These are phyloP conservation scores for Augochlora pura DNA, from an alignment of 1,140 invertebrate genomes.

Conservation along the genomic window DNA sequence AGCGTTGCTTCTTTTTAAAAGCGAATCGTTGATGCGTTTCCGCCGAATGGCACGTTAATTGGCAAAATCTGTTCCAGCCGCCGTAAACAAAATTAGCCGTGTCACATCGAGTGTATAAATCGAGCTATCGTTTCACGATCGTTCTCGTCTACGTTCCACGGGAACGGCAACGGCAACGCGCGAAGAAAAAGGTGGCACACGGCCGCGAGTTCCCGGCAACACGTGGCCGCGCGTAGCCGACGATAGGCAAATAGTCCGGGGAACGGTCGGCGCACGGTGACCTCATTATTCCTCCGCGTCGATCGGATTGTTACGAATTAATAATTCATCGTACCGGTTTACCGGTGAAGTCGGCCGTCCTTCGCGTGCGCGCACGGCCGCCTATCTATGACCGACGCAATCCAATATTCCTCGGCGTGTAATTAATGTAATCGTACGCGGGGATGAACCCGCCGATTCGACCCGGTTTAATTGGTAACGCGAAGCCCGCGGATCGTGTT, in stretches of 20 bases:
- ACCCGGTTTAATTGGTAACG: not conserved
- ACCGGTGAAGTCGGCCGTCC: not conserved
- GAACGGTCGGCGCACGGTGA: slow-evolving; percentile 9
- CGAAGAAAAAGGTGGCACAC: not conserved
- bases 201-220: not conserved
- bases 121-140: no score
- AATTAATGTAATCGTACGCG: slow-evolving; percentile 4
- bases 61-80: no score
- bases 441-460: not conserved
- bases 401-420: not conserved
- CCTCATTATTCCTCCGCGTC: slow-evolving; percentile 23
- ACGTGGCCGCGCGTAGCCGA: slow-evolving; percentile 3
- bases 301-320: slow-evolving; percentile 37
- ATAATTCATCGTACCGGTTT: slow-evolving; percentile 26
- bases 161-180: no score
- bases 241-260: slow-evolving; percentile 32
- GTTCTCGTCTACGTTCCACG: not conserved
- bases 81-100: no score
- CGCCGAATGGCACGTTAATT: no score
- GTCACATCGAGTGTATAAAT: no score
- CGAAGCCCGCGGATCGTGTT: not conserved
- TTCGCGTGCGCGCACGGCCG: no score
- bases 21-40: no score
- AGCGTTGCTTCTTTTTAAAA: no score
- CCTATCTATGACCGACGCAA: not conserved